Evolutionary conservation across 2,113 vertebrate genomes (phyloP), one percentile per base, ranked within the genome.

Genomic region (Ctenodactylus gundi): DNA sequence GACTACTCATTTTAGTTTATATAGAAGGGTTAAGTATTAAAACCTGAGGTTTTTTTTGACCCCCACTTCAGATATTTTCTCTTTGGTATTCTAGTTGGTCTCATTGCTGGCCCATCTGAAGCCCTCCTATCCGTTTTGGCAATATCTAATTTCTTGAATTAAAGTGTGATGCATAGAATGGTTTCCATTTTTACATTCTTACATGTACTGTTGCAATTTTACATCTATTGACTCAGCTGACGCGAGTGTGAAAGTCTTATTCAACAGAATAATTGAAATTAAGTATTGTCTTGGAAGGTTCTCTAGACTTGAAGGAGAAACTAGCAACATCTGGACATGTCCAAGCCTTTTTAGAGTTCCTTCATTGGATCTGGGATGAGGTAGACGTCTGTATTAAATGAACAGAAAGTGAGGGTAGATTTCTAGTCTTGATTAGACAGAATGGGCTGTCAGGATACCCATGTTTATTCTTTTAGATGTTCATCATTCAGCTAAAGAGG

Each of bases 1-100:
- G 68, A 2, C 21, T 92, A 11, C 4, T 81, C 88, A 86, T 36
- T 90, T 67, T 62, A 77, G 44, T 78, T 20, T 73, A 4, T 34
- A 51, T 58, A 41, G 78, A n/a, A 94, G 94, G 93, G 93, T 88
- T 81, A 58, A 92, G 92, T 70, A 83, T 92, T 15, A 51, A 83
- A 88, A 90, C 18, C 60, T 20, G 17, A 65, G n/a, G 34, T 25
- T 81, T 15, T 70, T 39, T 82, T 14, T 2, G 46, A 20, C 36
- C 62, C 46, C 55, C 57, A 15, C 34, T 75, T 55, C 60, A 29
- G 41, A 12, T 27, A 31, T 46, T 80, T 87, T 89, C 72, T n/a
- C 41, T 87, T 65, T 67, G 13, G 31, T 92, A 29, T 55, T 94
- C 11, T 60, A 29, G 9, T 14, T 83, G 77, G 77, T 39, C 39